phyloP scores from a whole-genome alignment of 1,140 invertebrate genomes.

The Temnothorax nylanderi region DNA sequence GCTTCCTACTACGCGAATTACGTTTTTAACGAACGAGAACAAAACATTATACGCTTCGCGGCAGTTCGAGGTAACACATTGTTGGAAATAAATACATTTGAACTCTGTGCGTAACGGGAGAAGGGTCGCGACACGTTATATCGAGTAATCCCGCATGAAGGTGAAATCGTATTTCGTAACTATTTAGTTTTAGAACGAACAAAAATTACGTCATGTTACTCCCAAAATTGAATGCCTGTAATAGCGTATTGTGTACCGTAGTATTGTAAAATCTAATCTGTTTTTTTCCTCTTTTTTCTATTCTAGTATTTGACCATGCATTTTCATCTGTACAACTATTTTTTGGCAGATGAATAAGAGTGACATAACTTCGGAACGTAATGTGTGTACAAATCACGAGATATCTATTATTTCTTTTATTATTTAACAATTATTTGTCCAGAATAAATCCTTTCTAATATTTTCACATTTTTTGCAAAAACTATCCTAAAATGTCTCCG shows the following conservation, averaged over 20 bases:
- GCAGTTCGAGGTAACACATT: not conserved
- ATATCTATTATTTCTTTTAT: too few relatives aligned
- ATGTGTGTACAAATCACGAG: not conserved
- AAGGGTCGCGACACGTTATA: not conserved
- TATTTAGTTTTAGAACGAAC: conserved; percentile 9
- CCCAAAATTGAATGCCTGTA: not conserved
- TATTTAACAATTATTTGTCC: not conserved
- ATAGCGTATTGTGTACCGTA: not conserved
- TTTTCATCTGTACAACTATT: not conserved
- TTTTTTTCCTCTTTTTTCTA: conserved; percentile 3
- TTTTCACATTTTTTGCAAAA: not conserved
- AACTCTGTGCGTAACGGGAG: not conserved
- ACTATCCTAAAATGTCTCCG: not conserved
- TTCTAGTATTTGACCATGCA: not conserved
- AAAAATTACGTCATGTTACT: conserved; percentile 25
- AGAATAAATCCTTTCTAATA: not conserved
- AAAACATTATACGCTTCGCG: conserved; percentile 14
- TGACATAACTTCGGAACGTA: not conserved
- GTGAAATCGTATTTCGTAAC: conserved; percentile 24
- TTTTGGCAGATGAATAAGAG: not conserved
- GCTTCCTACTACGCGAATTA: not conserved
- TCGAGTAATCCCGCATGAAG: conserved; percentile 10
- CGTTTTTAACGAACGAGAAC: conserved; percentile 20
- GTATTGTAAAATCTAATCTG: not conserved
- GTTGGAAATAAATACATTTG: conserved; percentile 42